Percentiles rank a stretch among this genome's conserved stretches.
Conservation (phyloP, 2,113 vertebrate genomes). For the Callocephalon fimbriatum region DNA sequence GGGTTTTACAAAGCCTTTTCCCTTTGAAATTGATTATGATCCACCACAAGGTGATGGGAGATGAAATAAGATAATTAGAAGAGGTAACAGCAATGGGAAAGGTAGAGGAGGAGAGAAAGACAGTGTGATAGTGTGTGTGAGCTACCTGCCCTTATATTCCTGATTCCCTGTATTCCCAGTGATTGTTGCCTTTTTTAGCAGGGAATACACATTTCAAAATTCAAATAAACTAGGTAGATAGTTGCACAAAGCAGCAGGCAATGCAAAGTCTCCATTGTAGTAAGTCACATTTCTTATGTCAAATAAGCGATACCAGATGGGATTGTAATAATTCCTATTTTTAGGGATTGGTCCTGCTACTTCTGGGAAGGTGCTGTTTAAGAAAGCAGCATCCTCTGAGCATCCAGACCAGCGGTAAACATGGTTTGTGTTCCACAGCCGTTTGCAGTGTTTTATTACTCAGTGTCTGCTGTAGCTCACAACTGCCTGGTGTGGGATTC, state of each 20-base stretch:
- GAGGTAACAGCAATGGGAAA: background rate
- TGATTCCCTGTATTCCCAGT: background rate
- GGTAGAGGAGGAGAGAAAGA: background rate
- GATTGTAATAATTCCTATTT: conserved; percentile 22
- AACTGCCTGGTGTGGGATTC: background rate
- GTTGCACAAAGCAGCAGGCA: background rate
- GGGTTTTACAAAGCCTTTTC: no score
- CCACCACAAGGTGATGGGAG: background rate
- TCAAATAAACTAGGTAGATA: conserved; percentile 15
- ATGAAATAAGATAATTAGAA: background rate
- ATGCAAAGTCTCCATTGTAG: background rate
- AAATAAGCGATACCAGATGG: conserved; percentile 26
- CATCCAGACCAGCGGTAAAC: background rate
- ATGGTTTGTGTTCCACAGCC: background rate
- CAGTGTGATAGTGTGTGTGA: background rate
- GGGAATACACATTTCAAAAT: background rate
- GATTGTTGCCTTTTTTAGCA: background rate
- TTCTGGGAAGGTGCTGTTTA: background rate
- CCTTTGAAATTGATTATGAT: background rate
- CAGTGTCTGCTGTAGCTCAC: background rate
- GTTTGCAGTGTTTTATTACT: background rate
- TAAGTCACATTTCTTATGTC: conserved; percentile 27
- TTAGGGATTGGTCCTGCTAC: background rate
- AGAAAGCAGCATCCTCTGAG: background rate
- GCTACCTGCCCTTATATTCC: background rate